Evolutionary conservation across 1,140 invertebrate species (phyloP), one percentile per base, ranked within the genome.

Genomic region (Papilio polyxenes): DNA sequence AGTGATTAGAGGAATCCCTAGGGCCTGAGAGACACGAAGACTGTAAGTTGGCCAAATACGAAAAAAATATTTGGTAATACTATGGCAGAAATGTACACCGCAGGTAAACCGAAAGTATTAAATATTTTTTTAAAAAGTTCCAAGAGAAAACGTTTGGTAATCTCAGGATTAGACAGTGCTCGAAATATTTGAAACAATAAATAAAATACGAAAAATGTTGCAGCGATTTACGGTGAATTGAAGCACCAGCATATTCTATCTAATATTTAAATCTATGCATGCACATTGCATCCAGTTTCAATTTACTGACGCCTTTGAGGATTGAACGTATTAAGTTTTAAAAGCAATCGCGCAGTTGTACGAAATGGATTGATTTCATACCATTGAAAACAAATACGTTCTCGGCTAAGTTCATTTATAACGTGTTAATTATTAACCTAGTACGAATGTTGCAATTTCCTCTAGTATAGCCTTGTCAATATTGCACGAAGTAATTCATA

Each of bases 221-320:
- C 23, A 69, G 4, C 11, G 23, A 23, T 69, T 69, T 15, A 31
- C 65, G 23, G 13, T 72, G 6, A 72, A 72, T 72, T 37, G 65
- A 31, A 72, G 31, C 31, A 53, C 53, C 53, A 17, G 4, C 17
- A 17, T 13, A 72, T 20, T 20, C 1, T 69, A 69, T 72, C 65
- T 37, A 15, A 72, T 72, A 72, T 72, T 72, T 72, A 72, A 72
- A 72, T 72, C 23, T 15, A 72, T 72, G 31, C 65, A 72, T 72
- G 23, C 31, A 7, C 9, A 15, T 37, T 72, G 65, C 31, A 15
- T 40, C 31, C 23, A 72, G 65, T 40, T 72, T 72, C 31, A 72
- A 72, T 72, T 72, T 6, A 72, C 65, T 72, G 31, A 72, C 13
- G 23, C 31, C 23, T 2, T 72, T 72, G 13, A 65, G 31, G 17